A percentile compares a stretch with the other conserved stretches of the same genome.
These are phyloP conservation scores for Therioaphis trifolii DNA, from an alignment of 2,888 invertebrate genomes.

Conservation along the genomic window DNA sequence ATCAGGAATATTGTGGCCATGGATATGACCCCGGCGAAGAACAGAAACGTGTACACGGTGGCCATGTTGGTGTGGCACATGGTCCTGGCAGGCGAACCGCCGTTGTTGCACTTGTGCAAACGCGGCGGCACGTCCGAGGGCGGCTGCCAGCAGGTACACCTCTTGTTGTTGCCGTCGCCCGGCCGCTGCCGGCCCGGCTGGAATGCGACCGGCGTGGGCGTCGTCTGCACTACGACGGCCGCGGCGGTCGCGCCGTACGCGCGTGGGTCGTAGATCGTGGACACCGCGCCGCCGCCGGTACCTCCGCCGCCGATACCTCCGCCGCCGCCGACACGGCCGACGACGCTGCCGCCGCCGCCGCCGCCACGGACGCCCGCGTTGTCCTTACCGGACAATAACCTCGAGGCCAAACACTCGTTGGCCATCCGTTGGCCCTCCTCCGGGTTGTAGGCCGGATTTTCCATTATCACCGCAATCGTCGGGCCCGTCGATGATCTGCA, in stretches of 20 bases:
- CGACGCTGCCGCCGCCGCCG: slow-evolving; percentile 5
- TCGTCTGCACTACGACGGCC: slow-evolving; percentile 9
- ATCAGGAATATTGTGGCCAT: slow-evolving; percentile 53
- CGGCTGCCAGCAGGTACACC: slow-evolving; percentile 60
- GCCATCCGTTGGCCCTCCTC: slow-evolving; percentile 61
- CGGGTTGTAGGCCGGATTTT: slow-evolving; percentile 61
- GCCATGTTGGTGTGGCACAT: slow-evolving; percentile 62
- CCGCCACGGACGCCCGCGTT: slow-evolving; percentile 49
- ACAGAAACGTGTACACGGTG: slow-evolving; percentile 58
- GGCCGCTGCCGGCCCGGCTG: slow-evolving; percentile 37
- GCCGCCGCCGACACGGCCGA: slow-evolving; percentile 37
- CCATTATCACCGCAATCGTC: slow-evolving; percentile 8
- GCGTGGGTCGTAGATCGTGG: slow-evolving; percentile 64
- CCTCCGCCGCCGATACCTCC: slow-evolving; percentile 57
- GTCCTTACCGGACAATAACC: slow-evolving; percentile 62
- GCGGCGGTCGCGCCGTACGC: slow-evolving; percentile 33
- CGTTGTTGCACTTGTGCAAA: slow-evolving; percentile 61
- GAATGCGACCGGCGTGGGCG: slow-evolving; percentile 61
- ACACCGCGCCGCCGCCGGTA: slow-evolving; percentile 61
- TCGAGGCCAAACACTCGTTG: slow-evolving; percentile 61
- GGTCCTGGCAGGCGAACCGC: slow-evolving; percentile 60
- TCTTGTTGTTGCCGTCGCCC: no score
- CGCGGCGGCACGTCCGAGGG: slow-evolving; percentile 61
- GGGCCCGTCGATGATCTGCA: no score
- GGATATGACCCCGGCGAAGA: slow-evolving; percentile 55